phyloP scores from a whole-genome alignment of 2,113 vertebrate genomes.

The Tachuris rubrigastra region DNA sequence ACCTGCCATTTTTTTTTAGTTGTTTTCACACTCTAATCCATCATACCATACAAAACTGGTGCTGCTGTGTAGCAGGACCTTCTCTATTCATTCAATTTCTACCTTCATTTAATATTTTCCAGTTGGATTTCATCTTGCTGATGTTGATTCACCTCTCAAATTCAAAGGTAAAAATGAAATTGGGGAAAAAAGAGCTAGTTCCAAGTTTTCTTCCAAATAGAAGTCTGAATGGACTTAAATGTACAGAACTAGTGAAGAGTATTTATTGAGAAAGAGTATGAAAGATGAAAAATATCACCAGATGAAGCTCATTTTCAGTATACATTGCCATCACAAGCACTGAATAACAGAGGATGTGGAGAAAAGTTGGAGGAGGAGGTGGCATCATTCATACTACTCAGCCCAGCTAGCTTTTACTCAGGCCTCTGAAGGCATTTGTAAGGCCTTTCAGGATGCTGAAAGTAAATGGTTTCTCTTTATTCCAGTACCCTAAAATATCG shows the following conservation, averaged over 20 bases:
- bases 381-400: background rate
- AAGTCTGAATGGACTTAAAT: background rate
- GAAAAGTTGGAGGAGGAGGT: background rate
- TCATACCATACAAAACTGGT: background rate
- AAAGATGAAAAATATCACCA: background rate
- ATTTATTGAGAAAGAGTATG: background rate
- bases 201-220: background rate
- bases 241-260: background rate
- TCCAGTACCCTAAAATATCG: background rate
- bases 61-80: background rate
- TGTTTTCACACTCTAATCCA: background rate
- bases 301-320: background rate
- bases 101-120: background rate
- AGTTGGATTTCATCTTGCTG: background rate
- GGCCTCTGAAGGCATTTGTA: background rate
- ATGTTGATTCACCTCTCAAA: background rate
- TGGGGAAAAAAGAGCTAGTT: background rate
- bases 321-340: background rate
- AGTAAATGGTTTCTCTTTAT: background rate
- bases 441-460: background rate
- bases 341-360: background rate
- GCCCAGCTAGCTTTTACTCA: background rate
- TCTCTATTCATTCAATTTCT: background rate
- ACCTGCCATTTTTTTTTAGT: background rate
- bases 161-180: background rate